These are phyloP conservation scores for Zaprionus davidi DNA, from an alignment of 1,140 invertebrate genomes.

Conservation along the genomic window DNA sequence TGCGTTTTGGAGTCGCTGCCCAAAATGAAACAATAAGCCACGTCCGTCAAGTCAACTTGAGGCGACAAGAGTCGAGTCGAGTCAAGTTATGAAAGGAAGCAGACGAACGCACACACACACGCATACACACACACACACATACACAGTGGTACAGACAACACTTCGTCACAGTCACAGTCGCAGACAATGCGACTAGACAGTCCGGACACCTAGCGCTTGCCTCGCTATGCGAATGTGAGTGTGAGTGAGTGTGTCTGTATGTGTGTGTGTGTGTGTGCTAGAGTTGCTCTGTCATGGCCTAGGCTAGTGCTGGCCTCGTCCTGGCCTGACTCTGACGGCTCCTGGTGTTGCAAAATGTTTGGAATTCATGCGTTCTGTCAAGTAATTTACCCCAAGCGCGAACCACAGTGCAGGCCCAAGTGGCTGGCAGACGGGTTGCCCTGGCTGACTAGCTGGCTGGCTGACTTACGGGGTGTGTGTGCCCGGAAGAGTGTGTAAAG, in stretches of 20 bases:
- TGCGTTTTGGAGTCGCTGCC: conserved; percentile 75
- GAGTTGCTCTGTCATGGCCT: conserved; percentile 41
- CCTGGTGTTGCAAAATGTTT: conserved; percentile 58
- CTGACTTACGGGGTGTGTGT: conserved; percentile 9
- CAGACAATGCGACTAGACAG: conserved; percentile 79
- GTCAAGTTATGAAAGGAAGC: conserved; percentile 21
- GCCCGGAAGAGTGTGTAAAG: conserved; percentile 36
- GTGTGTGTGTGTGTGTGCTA: conserved; percentile 23
- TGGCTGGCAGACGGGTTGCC: conserved; percentile 10
- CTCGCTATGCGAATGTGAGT: conserved; percentile 9
- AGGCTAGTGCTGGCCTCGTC: conserved; percentile 11
- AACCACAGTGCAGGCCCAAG: conserved; percentile 36
- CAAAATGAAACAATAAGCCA: conserved; percentile 82
- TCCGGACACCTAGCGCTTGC: conserved; percentile 43
- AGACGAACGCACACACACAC: not conserved
- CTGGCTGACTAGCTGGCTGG: conserved; percentile 3
- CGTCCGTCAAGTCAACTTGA: conserved; percentile 79
- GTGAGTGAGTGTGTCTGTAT: conserved; percentile 18
- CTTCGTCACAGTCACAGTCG: conserved; percentile 50
- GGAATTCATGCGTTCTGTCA: conserved; percentile 62
- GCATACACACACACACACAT: conserved; percentile 29
- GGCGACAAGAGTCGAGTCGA: conserved; percentile 73
- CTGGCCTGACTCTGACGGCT: conserved; percentile 52
- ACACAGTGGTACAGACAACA: conserved; percentile 26
- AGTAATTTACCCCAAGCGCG: conserved; percentile 64